Base-by-base conservation (phyloP, 2,888 invertebrate genomes). In the Caenorhabditis sp. region DNA sequence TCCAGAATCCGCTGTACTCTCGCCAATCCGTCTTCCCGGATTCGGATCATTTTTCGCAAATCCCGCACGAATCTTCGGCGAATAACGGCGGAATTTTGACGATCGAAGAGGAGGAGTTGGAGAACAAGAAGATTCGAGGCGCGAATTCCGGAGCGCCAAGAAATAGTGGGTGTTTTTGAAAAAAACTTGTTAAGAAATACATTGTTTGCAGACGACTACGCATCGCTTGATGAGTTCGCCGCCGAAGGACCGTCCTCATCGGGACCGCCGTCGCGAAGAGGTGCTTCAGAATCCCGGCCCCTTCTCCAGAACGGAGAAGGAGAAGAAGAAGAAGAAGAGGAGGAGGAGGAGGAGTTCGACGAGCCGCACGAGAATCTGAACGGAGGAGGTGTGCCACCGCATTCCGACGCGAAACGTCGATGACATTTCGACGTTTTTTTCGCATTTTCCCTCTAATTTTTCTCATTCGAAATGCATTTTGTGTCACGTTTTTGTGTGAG, bases 171-270 rank as follows among this genome's bases (percentile, higher is more conserved):
- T 55, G 11, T 43, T 48, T 17, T 41, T 7, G 27, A 27, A 20
- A 9, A 1, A 26, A 35, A 13, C 24, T 27, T n/a, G n/a, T n/a
- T n/a, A n/a, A n/a, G n/a, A n/a, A n/a, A n/a, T n/a, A n/a, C n/a
- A n/a, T n/a, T n/a, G n/a, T n/a, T 81, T 78, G 39, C 72, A 85
- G 85, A 84, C 55, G 83, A 84, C 46, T 84, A 84, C 73, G 83
- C 80, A 1, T 68, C 79, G 4, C 61, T 82, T 48, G 83, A 82
- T 61, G 80, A 78, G 13, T 48, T 74, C 11, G 63, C 61, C 32
- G 73, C 50, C 24, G 58, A 70, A n/a, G 73, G 65, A 63, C 24
- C 71, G 27, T 63, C 71, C 15, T 35, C 55, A 15, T 58, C 63
- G 15, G 22, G n/a, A n/a, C 48, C 62, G 50, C 20, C 17, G 20